Conservation (phyloP, 2,113 vertebrate genomes). For the Panurus biarmicus region DNA sequence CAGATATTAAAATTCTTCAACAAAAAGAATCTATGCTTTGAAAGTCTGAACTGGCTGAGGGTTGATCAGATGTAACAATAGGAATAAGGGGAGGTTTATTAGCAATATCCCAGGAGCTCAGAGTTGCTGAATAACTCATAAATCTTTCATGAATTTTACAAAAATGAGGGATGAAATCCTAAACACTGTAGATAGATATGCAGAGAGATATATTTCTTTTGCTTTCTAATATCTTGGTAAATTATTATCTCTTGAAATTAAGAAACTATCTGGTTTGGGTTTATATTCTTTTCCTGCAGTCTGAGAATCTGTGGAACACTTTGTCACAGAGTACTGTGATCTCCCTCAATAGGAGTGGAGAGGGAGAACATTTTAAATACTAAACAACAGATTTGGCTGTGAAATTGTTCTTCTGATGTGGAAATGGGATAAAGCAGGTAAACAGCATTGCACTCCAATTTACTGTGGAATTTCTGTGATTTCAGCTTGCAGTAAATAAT, state of each 20-base stretch:
- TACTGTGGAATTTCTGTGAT: background rate
- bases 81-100: slow-evolving; percentile 41
- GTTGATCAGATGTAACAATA: background rate
- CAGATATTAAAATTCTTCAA: background rate
- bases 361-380: background rate
- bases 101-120: slow-evolving; percentile 3
- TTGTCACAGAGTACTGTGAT: background rate
- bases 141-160: slow-evolving; percentile 56
- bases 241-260: slow-evolving; percentile 51
- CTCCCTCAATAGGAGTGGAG: background rate
- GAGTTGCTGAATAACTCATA: slow-evolving; percentile 51
- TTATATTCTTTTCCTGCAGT: background rate
- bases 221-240: slow-evolving; percentile 18
- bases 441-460: background rate
- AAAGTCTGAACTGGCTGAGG: background rate
- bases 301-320: background rate
- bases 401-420: background rate
- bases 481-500: background rate
- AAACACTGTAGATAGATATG: background rate
- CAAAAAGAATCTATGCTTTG: background rate
- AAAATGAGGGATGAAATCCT: slow-evolving; percentile 29
- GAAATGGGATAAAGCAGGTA: background rate
- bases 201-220: background rate
- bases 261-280: background rate
- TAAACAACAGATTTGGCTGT: background rate